Evolutionary conservation across 92 coral and sea anemone species (phyloP), one percentile per base, ranked within the genome.

Genomic region (Paramuricea clavata): DNA sequence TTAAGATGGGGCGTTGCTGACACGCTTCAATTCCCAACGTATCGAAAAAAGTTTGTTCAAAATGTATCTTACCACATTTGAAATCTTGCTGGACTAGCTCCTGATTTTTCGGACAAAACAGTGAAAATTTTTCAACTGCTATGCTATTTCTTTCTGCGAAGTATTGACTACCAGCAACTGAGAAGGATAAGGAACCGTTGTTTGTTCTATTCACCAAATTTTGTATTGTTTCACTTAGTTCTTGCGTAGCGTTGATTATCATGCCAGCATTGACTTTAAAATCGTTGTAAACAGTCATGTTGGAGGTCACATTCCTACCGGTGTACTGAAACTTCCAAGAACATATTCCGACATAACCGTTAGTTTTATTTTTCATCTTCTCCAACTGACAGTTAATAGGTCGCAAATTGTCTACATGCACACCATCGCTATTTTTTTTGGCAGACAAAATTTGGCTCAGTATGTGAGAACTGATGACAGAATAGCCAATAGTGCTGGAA

Each of bases 61-160:
- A n/a, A n/a, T 54, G 1, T 12, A 27, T 78, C 97, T 92, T 74
- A 94, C 97, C 93, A 56, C 97, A 94, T 42, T 88, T 72, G 71
- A 89, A 89, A 19, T 85, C 91, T 64, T 83, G 78, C 35, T 70
- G 43, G 62, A 56, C 50, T 8, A 87, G 61, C 54, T 35, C 44
- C 54, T 86, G 85, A 42, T 90, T 93, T 61, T 34, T 82, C 6
- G 86, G 86, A 73, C 97, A 94, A 16, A 76, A n/a, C 23, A 76
- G 35, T 44, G 69, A 69, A 83, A 85, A 91, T 34, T 87, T 32
- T 7, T 81, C 89, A 69, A 86, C 83, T 8, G 67, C 50, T 80
- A 90, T 52, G 15, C 89, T 85, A 8, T 71, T 67, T 39, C 80
- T 67, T 44, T 76, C 77, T 15, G 92, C 57, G 31, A 70, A 69